phyloP scores from a whole-genome alignment of 2,113 vertebrate species.

The Pseudopodoces humilis region DNA sequence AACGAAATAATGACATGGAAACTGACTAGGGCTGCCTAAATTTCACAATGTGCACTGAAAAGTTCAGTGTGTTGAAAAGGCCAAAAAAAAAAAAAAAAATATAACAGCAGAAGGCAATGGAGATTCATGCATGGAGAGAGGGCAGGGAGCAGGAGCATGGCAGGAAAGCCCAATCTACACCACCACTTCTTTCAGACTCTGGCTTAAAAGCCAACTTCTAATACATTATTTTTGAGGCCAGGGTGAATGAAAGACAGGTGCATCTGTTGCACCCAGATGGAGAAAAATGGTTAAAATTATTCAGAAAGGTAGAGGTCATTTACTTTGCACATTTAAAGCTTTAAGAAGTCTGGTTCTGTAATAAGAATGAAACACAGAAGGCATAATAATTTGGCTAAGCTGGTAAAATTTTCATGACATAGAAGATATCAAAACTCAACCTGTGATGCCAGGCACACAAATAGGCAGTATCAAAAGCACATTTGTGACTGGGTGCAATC shows the following conservation, averaged over 20 bases:
- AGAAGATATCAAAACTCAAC: background rate
- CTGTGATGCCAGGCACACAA: background rate
- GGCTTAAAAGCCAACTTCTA: background rate
- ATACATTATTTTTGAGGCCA: background rate
- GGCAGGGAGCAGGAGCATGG: background rate
- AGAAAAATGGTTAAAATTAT: background rate
- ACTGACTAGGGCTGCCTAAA: background rate
- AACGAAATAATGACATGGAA: background rate
- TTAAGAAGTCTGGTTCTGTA: background rate
- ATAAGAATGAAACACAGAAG: background rate
- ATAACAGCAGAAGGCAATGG: fast-evolving
- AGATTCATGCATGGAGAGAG: background rate
- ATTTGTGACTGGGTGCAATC: background rate
- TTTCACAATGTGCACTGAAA: background rate
- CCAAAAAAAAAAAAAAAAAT: background rate
- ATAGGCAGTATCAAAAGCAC: background rate
- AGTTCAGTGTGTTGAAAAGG: background rate
- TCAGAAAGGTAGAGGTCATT: background rate
- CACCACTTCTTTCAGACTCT: background rate
- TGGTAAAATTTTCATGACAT: background rate
- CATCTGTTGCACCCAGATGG: background rate
- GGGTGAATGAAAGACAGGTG: background rate
- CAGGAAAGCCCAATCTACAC: background rate
- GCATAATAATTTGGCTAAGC: background rate
- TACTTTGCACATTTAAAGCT: background rate